Conservation (phyloP, 2,797 vertebrate genomes). For the Capromys pilorides region DNA sequence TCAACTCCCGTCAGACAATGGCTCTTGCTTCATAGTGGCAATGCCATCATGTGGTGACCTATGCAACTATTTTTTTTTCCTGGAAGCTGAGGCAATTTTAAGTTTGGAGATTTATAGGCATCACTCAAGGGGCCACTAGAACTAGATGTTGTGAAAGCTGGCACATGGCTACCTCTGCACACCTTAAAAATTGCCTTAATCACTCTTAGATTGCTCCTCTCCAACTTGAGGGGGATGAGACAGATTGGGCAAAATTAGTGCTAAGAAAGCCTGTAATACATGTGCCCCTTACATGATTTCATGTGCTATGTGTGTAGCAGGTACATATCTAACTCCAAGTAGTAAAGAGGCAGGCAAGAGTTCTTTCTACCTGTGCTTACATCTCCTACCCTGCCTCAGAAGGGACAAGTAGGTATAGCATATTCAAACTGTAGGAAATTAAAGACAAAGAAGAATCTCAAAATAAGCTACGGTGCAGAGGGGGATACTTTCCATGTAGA, state of each 20-base stretch:
- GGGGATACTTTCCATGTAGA: background rate
- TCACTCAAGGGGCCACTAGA: background rate
- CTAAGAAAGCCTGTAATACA: background rate
- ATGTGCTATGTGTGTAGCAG: background rate
- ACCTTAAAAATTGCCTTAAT: background rate
- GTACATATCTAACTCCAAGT: background rate
- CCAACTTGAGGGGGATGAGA: background rate
- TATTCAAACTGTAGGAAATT: background rate
- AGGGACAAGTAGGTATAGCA: background rate
- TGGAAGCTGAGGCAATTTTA: background rate
- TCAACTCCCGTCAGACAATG: background rate
- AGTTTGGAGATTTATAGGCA: background rate
- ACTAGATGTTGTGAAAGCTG: background rate
- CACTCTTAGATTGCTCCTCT: background rate
- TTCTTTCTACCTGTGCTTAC: background rate
- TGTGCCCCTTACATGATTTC: too few species aligned
- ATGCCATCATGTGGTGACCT: background rate
- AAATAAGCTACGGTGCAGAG: background rate
- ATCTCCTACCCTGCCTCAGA: background rate
- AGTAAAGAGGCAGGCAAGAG: background rate
- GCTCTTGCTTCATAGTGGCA: background rate
- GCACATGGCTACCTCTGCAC: background rate
- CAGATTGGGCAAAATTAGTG: background rate
- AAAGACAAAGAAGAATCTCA: background rate
- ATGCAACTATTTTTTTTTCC: background rate